Evolutionary conservation across 2,113 vertebrate genomes (phyloP), one percentile per base, ranked within the genome.

Genomic region (Ia io): DNA sequence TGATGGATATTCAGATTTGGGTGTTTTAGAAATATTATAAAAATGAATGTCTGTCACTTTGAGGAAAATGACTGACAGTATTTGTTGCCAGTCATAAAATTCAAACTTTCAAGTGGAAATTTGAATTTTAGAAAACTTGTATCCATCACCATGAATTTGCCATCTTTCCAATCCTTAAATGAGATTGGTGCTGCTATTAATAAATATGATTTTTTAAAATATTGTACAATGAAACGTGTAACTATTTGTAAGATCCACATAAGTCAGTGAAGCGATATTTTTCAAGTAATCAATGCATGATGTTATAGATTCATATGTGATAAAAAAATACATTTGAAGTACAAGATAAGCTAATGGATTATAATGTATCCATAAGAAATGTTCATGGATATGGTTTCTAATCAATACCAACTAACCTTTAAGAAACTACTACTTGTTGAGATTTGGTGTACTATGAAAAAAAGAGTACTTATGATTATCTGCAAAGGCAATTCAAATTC

Each of bases 21-120:
- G 37, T 67, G 49, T 49, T 70, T 80, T 35, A 37, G 30, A 90
- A 17, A 84, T 30, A 42, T 73, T 44, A 67, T 76, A 37, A 93
- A 88, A 96, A 84, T 53, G 28, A 91, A 17, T 47, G 35, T 65
- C 42, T 85, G 37, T 95, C 4, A 93, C 12, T 79, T 92, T 5
- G 17, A 89, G 23, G 30, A 84, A 78, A 90, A 90, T 42, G 13
- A 71, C 12, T 51, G 59, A 61, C 7, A 74, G 12, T 25, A 71
- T 76, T 87, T 88, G 22, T 51, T 96, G 28, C 42, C 28, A 56
- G 42, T 70, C 9, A 61, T 35, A 87, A 77, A 86, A 95, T 84
- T 79, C 47, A 91, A 53, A 56, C 18, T 84, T 84, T 84, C 28
- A 84, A 30, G 12, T 23, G 12, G 59, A 91, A 89, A 78, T 78